Conservation (phyloP, 2,797 vertebrate genomes). For the Macropus fuliginosus region DNA sequence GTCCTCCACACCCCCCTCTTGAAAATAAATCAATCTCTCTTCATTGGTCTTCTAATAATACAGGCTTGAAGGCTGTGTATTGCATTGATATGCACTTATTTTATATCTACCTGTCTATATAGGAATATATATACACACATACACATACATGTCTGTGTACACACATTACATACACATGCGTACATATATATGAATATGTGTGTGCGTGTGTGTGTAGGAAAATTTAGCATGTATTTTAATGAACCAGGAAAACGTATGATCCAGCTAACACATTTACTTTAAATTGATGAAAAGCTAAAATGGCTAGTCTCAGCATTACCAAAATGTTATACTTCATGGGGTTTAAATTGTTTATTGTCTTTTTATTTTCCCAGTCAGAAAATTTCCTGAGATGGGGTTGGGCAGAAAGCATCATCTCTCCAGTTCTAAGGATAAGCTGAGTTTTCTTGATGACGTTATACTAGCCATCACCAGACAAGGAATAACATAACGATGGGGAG, state of each 20-base stretch:
- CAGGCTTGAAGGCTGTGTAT: background rate
- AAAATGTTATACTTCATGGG: background rate
- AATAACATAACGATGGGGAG: background rate
- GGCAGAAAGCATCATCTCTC: background rate
- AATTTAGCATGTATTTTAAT: background rate
- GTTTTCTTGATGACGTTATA: slow-evolving; percentile 9
- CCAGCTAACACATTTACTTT: background rate
- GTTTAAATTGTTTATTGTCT: slow-evolving; percentile 11
- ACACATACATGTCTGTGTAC: no score
- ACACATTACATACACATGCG: background rate
- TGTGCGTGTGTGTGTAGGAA: background rate
- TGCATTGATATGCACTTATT: slow-evolving; percentile 16
- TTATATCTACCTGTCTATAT: background rate
- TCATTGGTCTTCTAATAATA: slow-evolving; percentile 43
- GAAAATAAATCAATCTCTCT: slow-evolving; percentile 28
- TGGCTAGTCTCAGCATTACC: slow-evolving; percentile 14
- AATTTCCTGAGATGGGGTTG: background rate
- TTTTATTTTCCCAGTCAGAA: slow-evolving; percentile 31
- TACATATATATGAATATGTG: no score
- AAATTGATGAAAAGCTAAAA: slow-evolving; percentile 38
- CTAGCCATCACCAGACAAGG: background rate
- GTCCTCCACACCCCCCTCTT: slow-evolving; percentile 29
- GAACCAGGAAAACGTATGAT: background rate
- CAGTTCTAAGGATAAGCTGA: slow-evolving; percentile 21
- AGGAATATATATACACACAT: background rate